Conservation (phyloP, 1,140 invertebrate genomes). For the Littorina saxatilis region DNA sequence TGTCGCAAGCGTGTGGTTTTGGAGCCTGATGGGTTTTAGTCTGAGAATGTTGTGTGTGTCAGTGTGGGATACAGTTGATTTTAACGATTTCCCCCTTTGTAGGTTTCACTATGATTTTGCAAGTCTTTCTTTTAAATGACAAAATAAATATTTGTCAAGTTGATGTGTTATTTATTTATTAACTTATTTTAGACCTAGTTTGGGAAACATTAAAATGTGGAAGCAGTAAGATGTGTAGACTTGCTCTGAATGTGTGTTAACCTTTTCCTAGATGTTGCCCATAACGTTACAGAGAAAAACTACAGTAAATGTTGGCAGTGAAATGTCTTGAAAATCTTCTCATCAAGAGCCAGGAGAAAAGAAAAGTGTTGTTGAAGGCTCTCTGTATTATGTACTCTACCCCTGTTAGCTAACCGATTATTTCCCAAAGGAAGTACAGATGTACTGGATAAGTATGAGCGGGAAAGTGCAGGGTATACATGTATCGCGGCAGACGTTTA, state of each 20-base stretch:
- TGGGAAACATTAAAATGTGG: not conserved
- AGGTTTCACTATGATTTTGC: not conserved
- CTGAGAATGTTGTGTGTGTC: conserved; percentile 10
- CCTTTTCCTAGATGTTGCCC: too few relatives aligned
- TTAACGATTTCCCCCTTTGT: not conserved
- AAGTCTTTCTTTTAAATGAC: not conserved
- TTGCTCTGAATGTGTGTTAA: too few relatives aligned
- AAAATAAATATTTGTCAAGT: not conserved
- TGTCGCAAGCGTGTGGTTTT: too few relatives aligned
- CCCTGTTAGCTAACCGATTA: not conserved
- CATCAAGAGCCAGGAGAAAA: not conserved
- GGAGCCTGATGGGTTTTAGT: not conserved
- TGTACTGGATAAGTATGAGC: not conserved
- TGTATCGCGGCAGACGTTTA: not conserved
- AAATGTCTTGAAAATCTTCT: not conserved
- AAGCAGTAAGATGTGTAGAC: not conserved
- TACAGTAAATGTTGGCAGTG: not conserved
- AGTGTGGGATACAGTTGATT: conserved; percentile 13
- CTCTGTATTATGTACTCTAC: conserved; percentile 43
- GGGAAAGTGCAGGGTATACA: conserved; percentile 1
- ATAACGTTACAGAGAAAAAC: too few relatives aligned
- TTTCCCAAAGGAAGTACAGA: conserved; percentile 35
- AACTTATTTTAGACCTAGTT: not conserved
- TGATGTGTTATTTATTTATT: not conserved
- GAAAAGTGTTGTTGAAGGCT: conserved; percentile 16